phyloP scores from a whole-genome alignment of 2,113 vertebrate genomes.

The Trematocara macrostoma region DNA sequence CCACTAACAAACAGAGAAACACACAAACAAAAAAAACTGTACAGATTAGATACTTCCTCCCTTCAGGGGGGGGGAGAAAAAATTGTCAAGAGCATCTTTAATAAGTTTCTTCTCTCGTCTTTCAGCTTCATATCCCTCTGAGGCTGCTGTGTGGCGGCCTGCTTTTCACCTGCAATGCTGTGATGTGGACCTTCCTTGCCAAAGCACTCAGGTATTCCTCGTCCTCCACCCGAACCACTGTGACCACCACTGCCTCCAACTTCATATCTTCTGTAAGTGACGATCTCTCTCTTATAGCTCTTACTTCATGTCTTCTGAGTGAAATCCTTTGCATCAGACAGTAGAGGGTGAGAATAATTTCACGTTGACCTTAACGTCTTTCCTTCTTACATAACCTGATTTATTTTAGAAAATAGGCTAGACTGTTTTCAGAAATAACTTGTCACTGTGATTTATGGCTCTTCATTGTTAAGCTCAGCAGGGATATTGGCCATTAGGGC shows the following conservation, averaged over 20 bases:
- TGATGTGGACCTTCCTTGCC: constrained; percentile 93
- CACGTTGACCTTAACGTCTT: not conserved
- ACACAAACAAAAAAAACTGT: not conserved
- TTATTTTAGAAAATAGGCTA: constrained; percentile 33
- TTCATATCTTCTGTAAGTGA: constrained; percentile 87
- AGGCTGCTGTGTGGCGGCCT: constrained; percentile 71
- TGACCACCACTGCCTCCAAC: constrained; percentile 89
- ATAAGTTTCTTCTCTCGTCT: not conserved
- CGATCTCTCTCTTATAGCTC: not conserved
- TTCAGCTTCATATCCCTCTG: constrained; percentile 77
- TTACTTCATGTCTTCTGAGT: not conserved
- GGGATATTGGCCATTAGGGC: not conserved
- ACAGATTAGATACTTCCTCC: not conserved
- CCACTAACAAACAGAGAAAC: not conserved
- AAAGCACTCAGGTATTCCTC: constrained; percentile 88
- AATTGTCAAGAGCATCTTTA: not conserved
- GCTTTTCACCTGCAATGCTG: constrained; percentile 81
- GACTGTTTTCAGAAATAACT: constrained; percentile 7
- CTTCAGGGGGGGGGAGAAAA: not conserved
- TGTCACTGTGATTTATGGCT: not conserved
- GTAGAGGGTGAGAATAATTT: not conserved
- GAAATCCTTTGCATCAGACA: not conserved
- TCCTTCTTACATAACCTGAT: not conserved
- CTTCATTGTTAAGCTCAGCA: not conserved
- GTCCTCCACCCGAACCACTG: constrained; percentile 84